Conservation (phyloP, 2,797 vertebrate species). For the Cirrhinus mrigala region DNA sequence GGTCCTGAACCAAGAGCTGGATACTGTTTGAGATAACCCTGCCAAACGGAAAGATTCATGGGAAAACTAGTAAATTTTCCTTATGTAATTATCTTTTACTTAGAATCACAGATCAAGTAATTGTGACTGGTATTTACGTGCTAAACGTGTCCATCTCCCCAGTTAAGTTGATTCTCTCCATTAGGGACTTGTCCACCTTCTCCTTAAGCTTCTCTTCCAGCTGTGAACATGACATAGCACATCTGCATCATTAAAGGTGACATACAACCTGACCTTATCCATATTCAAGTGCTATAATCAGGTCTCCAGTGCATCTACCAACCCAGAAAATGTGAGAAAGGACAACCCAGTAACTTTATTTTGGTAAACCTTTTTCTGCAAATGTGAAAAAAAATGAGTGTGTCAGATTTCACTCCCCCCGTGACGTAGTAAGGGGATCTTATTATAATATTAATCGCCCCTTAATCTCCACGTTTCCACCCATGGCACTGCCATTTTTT, state of each 20-base stretch:
- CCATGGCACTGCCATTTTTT: no score
- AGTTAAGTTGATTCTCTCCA: slow-evolving; percentile 93
- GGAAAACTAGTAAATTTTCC: background rate
- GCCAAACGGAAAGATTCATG: slow-evolving; percentile 59
- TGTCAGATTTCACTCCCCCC: no score
- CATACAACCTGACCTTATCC: no score
- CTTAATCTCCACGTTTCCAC: no score
- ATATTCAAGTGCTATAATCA: no score
- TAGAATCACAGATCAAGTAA: background rate
- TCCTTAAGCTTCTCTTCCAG: slow-evolving; percentile 98
- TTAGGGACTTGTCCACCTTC: slow-evolving; percentile 91
- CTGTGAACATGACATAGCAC: slow-evolving; percentile 73
- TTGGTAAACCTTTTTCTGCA: no score
- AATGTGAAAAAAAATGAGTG: no score
- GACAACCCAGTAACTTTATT: no score
- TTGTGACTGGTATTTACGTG: slow-evolving; percentile 79
- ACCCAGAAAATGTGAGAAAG: no score
- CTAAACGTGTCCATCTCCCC: slow-evolving; percentile 99
- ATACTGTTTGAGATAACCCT: slow-evolving; percentile 99
- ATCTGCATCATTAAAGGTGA: background rate
- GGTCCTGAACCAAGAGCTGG: slow-evolving; percentile 96
- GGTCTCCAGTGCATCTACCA: no score
- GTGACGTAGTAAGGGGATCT: no score
- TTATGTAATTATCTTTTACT: background rate
- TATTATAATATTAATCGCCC: no score